Base-by-base conservation (phyloP, 2,888 invertebrate species). In the Volucella zonaria region DNA sequence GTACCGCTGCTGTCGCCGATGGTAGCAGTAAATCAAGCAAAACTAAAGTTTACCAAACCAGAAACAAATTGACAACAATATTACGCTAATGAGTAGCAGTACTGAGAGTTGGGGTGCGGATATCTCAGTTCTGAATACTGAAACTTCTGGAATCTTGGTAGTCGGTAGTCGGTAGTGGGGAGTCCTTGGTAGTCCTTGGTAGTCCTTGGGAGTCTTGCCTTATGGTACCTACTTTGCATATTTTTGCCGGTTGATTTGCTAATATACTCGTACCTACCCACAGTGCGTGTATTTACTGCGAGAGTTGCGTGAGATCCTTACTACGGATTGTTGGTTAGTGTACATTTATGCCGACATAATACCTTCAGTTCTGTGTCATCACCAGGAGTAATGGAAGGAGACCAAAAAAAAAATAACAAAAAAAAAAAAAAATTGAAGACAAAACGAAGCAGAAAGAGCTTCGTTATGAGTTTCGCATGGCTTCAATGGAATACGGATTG, bases 21-120 rank as follows among this genome's bases (percentile, higher is more conserved):
- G 58, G 51, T 18, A 14, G 42, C 49, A 18, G 58, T 58, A 78
- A 64, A 71, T 71, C 71, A 71, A 71, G 52, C 23, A 61, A 62
- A 73, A 54, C 78, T 66, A 45, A 73, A 71, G 73, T 73, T 66
- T 73, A 23, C 67, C 47, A 74, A 52, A 54, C 66, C 61, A 67
- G 59, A 73, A 79, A 79, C 66, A 79, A 79, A 79, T 79, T 67
- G 79, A 79, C 79, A 67, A 79, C 79, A 74, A 67, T 79, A 73
- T 74, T 54, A 67, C 52, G 67, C 79, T 79, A 79, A 79, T 79
- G 79, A 79, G 73, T 73, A 73, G 15, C 42, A 52, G 47, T 3
- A 56, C 31, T 31, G 2, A 31, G 31, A 31, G 31, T 31, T 31
- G 4, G 31, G 31, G 31, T 31, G 31, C 1, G 6, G 31, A 6